Conservation (phyloP, 53 echinoderm and acorn worm genomes). For the Crossaster papposus region DNA sequence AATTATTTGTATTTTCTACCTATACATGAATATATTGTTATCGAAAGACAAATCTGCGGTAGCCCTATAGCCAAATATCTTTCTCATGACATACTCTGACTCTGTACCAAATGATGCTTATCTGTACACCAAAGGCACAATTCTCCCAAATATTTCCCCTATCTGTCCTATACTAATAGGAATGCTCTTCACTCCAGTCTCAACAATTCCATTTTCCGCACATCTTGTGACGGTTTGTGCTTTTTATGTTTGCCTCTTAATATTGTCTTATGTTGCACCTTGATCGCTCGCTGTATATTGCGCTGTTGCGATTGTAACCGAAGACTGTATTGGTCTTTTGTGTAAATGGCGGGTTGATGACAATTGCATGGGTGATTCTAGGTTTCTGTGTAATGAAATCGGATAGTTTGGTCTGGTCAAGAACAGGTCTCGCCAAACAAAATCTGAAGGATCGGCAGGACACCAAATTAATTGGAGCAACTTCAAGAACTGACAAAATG, state of each 20-base stretch:
- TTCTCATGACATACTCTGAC: too few relatives aligned
- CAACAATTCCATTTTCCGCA: background rate
- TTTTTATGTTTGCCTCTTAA: background rate
- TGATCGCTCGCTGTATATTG: background rate
- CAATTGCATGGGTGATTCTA: background rate
- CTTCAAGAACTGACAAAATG: background rate
- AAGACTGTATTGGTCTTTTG: background rate
- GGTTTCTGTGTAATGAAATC: background rate
- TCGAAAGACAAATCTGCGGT: too few relatives aligned
- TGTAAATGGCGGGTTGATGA: background rate
- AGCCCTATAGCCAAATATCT: too few relatives aligned
- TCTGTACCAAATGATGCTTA: too few relatives aligned
- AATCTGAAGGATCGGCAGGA: background rate
- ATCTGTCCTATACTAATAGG: background rate
- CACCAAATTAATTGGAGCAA: background rate
- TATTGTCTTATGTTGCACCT: background rate
- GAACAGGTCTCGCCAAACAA: background rate
- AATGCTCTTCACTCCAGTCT: background rate
- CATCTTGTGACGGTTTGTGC: background rate
- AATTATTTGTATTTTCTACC: too few relatives aligned
- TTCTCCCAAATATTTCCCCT: background rate
- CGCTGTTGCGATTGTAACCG: slow-evolving; percentile 39
- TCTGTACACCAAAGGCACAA: too few relatives aligned
- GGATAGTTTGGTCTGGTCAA: background rate
- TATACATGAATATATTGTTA: too few relatives aligned